Evolutionary conservation across 2,797 vertebrate genomes (phyloP).

Genomic region (Notolabrus celidotus): DNA sequence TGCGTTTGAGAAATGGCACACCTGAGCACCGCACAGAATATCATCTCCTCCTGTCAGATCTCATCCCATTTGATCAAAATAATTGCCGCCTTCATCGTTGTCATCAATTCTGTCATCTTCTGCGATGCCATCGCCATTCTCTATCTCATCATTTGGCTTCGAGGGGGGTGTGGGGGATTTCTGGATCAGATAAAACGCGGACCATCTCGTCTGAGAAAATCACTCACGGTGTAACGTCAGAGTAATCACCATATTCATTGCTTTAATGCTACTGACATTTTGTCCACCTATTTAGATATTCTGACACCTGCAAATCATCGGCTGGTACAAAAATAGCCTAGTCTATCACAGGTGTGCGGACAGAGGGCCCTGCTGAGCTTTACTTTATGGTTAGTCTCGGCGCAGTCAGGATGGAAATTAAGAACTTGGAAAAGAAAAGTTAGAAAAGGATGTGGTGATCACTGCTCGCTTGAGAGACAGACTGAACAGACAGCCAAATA

Average conservation of each 20-base stretch:
- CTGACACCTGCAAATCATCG: slow-evolving; percentile 58
- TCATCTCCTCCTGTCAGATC: slow-evolving; percentile 81
- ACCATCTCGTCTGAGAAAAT: slow-evolving; percentile 66
- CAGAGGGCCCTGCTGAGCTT: slow-evolving; percentile 39
- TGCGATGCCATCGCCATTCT: slow-evolving; percentile 56
- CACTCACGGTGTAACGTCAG: slow-evolving; percentile 54
- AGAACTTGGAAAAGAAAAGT: slow-evolving; percentile 29
- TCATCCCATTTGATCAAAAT: slow-evolving; percentile 81
- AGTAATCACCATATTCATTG: slow-evolving; percentile 79
- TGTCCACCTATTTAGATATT: slow-evolving; percentile 71
- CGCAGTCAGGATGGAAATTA: slow-evolving; percentile 21
- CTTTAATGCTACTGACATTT: slow-evolving; percentile 70
- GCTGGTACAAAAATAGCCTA: slow-evolving; percentile 52
- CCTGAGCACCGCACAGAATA: slow-evolving; percentile 77
- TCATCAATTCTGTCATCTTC: slow-evolving; percentile 77
- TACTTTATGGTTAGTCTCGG: slow-evolving; percentile 10
- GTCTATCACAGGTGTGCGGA: slow-evolving; percentile 42
- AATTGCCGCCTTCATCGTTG: slow-evolving; percentile 80
- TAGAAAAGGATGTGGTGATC: slow-evolving; percentile 23
- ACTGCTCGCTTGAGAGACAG: background rate
- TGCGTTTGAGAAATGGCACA: slow-evolving; percentile 81
- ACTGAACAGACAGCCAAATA: slow-evolving; percentile 3
- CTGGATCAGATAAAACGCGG: slow-evolving; percentile 68
- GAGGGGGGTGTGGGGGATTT: slow-evolving; percentile 41
- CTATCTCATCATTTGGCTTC: slow-evolving; percentile 74